A percentile compares a stretch with the other conserved stretches of the same genome.
phyloP scores from a whole-genome alignment of 1,140 invertebrate genomes.

The Pogonomyrmex californicus region DNA sequence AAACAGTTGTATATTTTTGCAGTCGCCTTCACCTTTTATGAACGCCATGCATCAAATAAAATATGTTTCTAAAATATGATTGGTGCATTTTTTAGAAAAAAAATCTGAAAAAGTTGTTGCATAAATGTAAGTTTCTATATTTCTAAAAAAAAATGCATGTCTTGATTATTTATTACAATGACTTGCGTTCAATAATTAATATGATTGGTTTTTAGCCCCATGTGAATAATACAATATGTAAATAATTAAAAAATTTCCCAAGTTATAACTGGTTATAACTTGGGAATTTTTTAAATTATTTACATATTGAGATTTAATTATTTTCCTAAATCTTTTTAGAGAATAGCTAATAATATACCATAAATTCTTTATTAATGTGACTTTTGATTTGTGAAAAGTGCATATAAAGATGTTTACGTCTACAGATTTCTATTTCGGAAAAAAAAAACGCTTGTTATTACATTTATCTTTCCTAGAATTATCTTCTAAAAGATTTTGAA shows the following conservation, averaged over 20 bases:
- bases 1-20: no score
- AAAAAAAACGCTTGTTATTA: background rate
- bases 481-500: background rate
- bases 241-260: conserved; percentile 11
- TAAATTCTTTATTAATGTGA: background rate
- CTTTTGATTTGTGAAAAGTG: background rate
- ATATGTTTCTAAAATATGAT: conserved; percentile 32
- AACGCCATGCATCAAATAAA: conserved; percentile 24
- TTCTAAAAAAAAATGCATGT: background rate
- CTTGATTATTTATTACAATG: conserved; percentile 6
- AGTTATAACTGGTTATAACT: background rate
- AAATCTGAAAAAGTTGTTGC: conserved; percentile 10
- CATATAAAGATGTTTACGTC: background rate
- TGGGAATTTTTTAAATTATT: no score
- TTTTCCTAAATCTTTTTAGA: background rate
- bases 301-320: background rate
- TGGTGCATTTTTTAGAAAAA: background rate
- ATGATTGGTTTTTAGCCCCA: background rate
- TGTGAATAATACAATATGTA: background rate
- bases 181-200: conserved; percentile 10
- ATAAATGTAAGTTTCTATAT: background rate
- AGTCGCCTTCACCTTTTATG: conserved; percentile 27
- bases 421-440: background rate
- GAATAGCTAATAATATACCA: background rate
- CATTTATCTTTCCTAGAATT: background rate